These are phyloP conservation scores for Pseudonaja textilis DNA, from an alignment of 2,113 vertebrate genomes.

Conservation along the genomic window DNA sequence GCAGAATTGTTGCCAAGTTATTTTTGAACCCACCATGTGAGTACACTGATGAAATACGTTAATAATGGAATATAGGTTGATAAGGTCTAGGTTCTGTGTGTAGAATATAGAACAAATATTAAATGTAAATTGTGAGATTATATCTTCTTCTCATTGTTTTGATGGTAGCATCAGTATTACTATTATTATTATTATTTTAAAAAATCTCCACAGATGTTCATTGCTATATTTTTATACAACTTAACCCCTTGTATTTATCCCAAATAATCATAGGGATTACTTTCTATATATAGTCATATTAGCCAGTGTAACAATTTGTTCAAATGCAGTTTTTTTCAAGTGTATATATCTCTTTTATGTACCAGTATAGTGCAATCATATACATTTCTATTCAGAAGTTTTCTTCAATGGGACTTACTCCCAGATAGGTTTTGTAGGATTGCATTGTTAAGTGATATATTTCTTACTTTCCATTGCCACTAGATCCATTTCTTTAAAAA, in stretches of 20 bases:
- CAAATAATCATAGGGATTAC: background rate
- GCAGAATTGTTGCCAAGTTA: background rate
- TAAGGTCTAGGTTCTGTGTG: background rate
- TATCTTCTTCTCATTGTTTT: background rate
- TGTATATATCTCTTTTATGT: background rate
- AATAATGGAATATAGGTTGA: background rate
- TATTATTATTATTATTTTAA: background rate
- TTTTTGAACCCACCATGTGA: background rate
- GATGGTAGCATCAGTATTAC: background rate
- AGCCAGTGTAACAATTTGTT: background rate
- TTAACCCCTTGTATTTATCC: accelerated
- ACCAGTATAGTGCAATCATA: background rate
- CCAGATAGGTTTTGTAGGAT: background rate
- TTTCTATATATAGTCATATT: background rate
- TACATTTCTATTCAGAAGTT: background rate
- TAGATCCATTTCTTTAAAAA: background rate
- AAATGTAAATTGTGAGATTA: background rate
- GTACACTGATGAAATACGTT: background rate
- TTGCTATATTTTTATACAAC: conserved; percentile 11
- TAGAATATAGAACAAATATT: background rate
- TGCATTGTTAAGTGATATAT: background rate
- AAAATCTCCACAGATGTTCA: background rate
- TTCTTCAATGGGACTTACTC: background rate
- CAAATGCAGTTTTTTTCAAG: background rate
- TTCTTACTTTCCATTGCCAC: background rate